Evolutionary conservation across 2,113 vertebrate species (phyloP).

Genomic region (Chloropsis cyanopogon): DNA sequence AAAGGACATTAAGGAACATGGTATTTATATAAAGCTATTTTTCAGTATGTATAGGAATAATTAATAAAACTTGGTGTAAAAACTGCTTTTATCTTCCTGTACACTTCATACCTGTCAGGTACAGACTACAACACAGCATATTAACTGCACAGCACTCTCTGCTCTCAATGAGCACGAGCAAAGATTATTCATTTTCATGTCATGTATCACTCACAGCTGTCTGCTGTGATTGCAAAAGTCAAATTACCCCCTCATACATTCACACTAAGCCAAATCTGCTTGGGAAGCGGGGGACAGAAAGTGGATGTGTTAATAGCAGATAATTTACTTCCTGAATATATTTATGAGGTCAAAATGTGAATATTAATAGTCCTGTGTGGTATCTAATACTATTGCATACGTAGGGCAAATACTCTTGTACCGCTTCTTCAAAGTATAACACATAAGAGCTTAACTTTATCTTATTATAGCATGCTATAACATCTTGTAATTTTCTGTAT

Average conservation of each 20-base stretch:
- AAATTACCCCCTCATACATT: slow-evolving; percentile 41
- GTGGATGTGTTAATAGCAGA: slow-evolving; percentile 43
- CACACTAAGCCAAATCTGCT: slow-evolving; percentile 43
- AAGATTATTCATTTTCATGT: slow-evolving; percentile 43
- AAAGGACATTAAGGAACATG: neutral
- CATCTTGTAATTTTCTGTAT: neutral
- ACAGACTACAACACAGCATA: neutral
- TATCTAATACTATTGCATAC: neutral
- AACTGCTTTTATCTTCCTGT: neutral
- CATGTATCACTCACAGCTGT: slow-evolving; percentile 46
- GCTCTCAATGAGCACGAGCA: neutral
- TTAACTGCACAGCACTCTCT: neutral
- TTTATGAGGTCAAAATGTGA: slow-evolving; percentile 24
- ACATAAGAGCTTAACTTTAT: neutral
- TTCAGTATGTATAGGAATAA: neutral
- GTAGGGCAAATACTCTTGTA: neutral
- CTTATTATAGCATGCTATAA: neutral
- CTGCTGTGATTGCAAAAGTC: slow-evolving; percentile 44
- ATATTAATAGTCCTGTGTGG: neutral
- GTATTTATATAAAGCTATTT: neutral
- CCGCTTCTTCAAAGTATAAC: neutral
- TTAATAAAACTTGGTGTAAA: neutral
- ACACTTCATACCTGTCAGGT: neutral
- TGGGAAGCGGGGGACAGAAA: neutral
- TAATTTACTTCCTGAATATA: slow-evolving; percentile 41